These are phyloP conservation scores for Baryphthengus martii DNA, from an alignment of 2,113 vertebrate genomes.

Conservation along the genomic window DNA sequence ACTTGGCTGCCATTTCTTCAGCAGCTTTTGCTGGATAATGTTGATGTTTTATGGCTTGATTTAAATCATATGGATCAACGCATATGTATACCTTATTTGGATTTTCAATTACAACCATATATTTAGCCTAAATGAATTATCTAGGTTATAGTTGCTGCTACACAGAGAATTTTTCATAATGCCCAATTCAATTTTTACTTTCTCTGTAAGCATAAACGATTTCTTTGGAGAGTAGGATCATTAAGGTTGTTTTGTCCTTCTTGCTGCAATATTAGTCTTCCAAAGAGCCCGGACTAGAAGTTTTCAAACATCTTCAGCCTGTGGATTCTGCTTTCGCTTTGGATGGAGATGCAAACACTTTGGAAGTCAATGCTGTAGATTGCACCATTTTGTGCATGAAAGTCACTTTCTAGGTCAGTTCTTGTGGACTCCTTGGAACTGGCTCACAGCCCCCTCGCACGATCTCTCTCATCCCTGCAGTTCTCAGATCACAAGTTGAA, in stretches of 20 bases:
- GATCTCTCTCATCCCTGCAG: too few species aligned
- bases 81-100: slow-evolving; percentile 57
- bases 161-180: slow-evolving; percentile 40
- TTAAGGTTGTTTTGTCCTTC: background rate
- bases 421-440: background rate
- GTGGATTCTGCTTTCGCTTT: background rate
- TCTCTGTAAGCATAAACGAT: slow-evolving; percentile 10
- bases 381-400: background rate
- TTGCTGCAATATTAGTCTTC: background rate
- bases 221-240: background rate
- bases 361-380: background rate
- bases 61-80: slow-evolving; percentile 65
- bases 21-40: slow-evolving; percentile 48
- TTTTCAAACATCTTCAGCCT: background rate
- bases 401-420: background rate
- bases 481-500: background rate
- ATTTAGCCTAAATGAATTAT: slow-evolving; percentile 65
- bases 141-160: slow-evolving; percentile 26
- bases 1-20: slow-evolving; percentile 42
- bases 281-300: background rate
- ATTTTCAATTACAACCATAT: slow-evolving; percentile 54
- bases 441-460: rapidly evolving
- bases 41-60: slow-evolving; percentile 57
- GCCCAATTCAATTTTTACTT: slow-evolving; percentile 29
- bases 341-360: background rate